Percentiles rank a stretch among this genome's conserved stretches.
Evolutionary conservation across 2,888 invertebrate genomes (phyloP).

Genomic region (Spialia ferax): DNA sequence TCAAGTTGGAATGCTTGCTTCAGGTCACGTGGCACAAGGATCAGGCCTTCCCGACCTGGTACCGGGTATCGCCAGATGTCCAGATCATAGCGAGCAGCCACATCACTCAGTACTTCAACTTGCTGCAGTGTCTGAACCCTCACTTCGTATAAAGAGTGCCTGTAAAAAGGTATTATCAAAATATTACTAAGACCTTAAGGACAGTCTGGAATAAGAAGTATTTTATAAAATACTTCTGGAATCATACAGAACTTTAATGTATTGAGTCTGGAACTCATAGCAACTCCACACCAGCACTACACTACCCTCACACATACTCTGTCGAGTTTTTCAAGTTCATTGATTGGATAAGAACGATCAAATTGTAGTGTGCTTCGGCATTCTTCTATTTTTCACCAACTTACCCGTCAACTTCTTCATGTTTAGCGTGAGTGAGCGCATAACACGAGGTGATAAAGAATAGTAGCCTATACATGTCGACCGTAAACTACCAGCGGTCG

Average conservation of each 20-base stretch:
- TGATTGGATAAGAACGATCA: too few species aligned
- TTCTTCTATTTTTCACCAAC: background rate
- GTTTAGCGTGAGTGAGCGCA: slow-evolving; percentile 60
- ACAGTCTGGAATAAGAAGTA: too few species aligned
- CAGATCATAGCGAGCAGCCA: slow-evolving; percentile 53
- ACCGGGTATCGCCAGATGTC: slow-evolving; percentile 63
- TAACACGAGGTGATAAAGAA: slow-evolving; percentile 53
- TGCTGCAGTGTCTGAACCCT: slow-evolving; percentile 42
- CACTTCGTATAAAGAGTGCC: too few species aligned
- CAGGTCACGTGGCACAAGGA: slow-evolving; percentile 60
- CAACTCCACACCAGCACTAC: too few species aligned
- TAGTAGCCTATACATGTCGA: slow-evolving; percentile 49
- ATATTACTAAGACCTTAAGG: too few species aligned
- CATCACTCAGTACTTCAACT: slow-evolving; percentile 53
- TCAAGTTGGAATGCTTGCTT: slow-evolving; percentile 58
- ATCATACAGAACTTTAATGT: too few species aligned
- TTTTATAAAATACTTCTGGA: too few species aligned
- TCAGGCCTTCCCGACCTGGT: slow-evolving; percentile 44
- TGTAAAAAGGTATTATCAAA: too few species aligned
- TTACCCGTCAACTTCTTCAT: slow-evolving; percentile 72
- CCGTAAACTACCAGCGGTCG: slow-evolving; percentile 14
- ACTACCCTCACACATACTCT: too few species aligned
- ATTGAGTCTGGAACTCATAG: too few species aligned
- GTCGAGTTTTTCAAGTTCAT: too few species aligned
- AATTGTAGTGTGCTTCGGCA: too few species aligned